Conservation (phyloP, 2,113 vertebrate species). For the Aegypius monachus region DNA sequence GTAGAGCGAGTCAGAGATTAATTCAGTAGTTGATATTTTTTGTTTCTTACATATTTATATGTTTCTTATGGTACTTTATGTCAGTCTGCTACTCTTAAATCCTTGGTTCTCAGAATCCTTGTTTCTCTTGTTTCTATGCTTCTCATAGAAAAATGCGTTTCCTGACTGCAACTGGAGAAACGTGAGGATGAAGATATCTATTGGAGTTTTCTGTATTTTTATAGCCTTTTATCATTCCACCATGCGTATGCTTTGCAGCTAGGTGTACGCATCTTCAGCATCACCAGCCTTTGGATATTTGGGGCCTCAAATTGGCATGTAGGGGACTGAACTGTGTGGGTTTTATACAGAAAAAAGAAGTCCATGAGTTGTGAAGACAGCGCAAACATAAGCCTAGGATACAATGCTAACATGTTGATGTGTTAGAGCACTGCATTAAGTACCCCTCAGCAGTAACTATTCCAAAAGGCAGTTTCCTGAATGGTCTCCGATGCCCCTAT, state of each 20-base stretch:
- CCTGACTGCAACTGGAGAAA: neutral
- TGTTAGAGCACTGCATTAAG: neutral
- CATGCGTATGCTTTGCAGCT: neutral
- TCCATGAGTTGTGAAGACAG: neutral
- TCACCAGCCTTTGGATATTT: neutral
- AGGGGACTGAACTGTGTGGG: neutral
- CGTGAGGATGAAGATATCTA: neutral
- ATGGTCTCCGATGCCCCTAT: neutral
- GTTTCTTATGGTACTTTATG: neutral
- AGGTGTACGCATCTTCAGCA: neutral
- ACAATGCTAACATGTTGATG: neutral
- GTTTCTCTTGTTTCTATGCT: neutral
- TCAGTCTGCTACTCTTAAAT: neutral
- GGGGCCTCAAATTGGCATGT: neutral
- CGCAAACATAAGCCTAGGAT: neutral
- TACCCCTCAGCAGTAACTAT: neutral
- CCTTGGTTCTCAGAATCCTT: neutral
- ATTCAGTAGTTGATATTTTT: neutral
- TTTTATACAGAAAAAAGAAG: neutral
- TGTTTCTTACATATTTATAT: neutral
- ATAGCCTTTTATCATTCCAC: neutral
- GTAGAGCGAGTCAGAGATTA: neutral
- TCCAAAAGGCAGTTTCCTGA: neutral
- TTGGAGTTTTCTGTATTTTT: neutral
- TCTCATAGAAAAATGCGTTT: neutral